Evolutionary conservation across 2,113 vertebrate genomes (phyloP).

Genomic region (Sakesphorus luctuosus): DNA sequence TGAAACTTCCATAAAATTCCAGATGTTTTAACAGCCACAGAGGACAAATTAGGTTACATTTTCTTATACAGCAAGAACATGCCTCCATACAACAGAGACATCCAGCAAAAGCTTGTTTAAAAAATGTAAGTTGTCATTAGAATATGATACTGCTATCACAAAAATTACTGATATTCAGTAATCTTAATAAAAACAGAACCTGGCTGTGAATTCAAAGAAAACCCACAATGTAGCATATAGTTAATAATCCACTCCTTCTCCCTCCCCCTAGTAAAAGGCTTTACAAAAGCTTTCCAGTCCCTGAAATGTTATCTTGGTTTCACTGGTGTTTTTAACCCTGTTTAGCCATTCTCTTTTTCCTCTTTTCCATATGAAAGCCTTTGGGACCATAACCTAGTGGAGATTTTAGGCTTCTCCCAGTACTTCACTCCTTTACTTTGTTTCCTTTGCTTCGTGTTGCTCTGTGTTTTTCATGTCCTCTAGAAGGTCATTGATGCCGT

Average conservation of each 20-base stretch:
- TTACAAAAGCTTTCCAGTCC: background rate
- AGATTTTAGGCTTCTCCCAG: background rate
- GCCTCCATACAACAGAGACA: background rate
- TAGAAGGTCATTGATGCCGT: background rate
- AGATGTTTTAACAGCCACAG: background rate
- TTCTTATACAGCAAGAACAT: background rate
- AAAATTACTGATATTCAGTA: background rate
- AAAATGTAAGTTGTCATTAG: background rate
- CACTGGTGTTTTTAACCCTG: background rate
- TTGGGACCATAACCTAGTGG: background rate
- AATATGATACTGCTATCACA: background rate
- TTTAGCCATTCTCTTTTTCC: background rate
- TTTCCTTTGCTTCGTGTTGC: background rate
- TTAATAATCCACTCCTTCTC: background rate
- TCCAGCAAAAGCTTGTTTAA: background rate
- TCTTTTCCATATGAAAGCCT: background rate
- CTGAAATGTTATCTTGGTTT: background rate
- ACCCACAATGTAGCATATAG: background rate
- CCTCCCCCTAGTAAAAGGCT: background rate
- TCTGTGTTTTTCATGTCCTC: background rate
- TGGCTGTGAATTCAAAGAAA: background rate
- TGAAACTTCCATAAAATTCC: slow-evolving; percentile 16
- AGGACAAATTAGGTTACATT: background rate
- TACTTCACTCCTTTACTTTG: background rate
- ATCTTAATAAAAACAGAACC: background rate